phyloP scores from a whole-genome alignment of 2,888 invertebrate species.

The Hydropsyche betteni region DNA sequence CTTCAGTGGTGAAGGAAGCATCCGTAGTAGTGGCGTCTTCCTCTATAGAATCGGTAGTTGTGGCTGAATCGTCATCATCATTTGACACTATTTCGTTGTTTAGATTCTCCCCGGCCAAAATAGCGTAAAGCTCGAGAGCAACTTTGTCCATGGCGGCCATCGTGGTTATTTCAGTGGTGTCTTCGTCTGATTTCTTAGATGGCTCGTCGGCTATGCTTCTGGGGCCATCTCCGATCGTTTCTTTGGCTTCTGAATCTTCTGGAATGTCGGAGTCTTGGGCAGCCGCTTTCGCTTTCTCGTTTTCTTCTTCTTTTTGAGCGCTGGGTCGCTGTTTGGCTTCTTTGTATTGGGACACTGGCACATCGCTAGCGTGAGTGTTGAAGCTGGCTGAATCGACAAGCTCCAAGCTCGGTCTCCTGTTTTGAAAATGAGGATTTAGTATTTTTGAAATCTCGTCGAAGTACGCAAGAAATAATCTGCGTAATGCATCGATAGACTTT shows the following conservation, averaged over 20 bases:
- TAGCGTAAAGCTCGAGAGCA: slow-evolving; percentile 83
- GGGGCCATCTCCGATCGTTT: slow-evolving; percentile 55
- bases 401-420: slow-evolving; percentile 79
- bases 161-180: slow-evolving; percentile 70
- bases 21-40: slow-evolving; percentile 63
- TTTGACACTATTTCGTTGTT: slow-evolving; percentile 67
- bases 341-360: slow-evolving; percentile 64
- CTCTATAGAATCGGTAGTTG: slow-evolving; percentile 57
- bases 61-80: slow-evolving; percentile 60
- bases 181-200: slow-evolving; percentile 58
- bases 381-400: slow-evolving; percentile 85
- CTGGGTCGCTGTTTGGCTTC: slow-evolving; percentile 63
- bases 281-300: slow-evolving; percentile 59
- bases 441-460: too few species aligned
- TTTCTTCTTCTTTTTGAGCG: slow-evolving; percentile 61
- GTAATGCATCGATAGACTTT: too few species aligned
- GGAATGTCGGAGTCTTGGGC: slow-evolving; percentile 63
- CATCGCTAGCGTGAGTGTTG: slow-evolving; percentile 74
- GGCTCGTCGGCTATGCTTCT: slow-evolving; percentile 57
- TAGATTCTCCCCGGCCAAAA: slow-evolving; percentile 72
- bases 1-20: slow-evolving; percentile 62
- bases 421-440: too few species aligned
- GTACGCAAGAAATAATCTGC: too few species aligned
- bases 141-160: slow-evolving; percentile 82
- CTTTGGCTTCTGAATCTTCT: slow-evolving; percentile 66